Evolutionary conservation across 2,888 invertebrate species (phyloP).

Genomic region (Watsonalla cultraria): DNA sequence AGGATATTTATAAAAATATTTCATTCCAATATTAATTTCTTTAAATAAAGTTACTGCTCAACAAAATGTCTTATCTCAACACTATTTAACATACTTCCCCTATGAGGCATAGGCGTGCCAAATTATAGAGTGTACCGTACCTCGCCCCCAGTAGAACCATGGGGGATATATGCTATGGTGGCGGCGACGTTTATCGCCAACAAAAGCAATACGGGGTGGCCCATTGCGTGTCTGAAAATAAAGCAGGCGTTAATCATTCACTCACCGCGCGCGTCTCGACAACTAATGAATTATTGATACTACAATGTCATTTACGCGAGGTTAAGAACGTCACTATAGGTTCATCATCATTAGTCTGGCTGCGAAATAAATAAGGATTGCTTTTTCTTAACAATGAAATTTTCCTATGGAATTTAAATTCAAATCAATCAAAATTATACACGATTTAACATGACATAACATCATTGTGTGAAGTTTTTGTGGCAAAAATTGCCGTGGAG

Average conservation of each 20-base stretch:
- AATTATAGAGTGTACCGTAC: slow-evolving; percentile 32
- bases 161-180: slow-evolving; percentile 72
- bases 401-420: slow-evolving; percentile 37
- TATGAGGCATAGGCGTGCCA: background rate
- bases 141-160: slow-evolving; percentile 77
- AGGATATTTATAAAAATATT: no score
- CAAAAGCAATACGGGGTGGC: slow-evolving; percentile 53
- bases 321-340: background rate
- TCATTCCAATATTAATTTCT: no score
- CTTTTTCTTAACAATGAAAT: slow-evolving; percentile 18
- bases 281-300: background rate
- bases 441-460: slow-evolving; percentile 60
- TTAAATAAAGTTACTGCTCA: no score
- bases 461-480: slow-evolving; percentile 56
- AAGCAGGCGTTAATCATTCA: slow-evolving; percentile 12
- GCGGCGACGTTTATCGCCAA: slow-evolving; percentile 68
- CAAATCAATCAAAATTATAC: slow-evolving; percentile 58
- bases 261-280: background rate
- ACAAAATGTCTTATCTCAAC: no score
- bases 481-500: slow-evolving; percentile 34
- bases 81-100: no score
- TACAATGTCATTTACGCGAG: background rate
- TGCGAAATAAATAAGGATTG: slow-evolving; percentile 18
- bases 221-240: slow-evolving; percentile 67
- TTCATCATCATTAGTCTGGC: slow-evolving; percentile 30